Evolutionary conservation across 1,140 invertebrate species (phyloP).

Genomic region (Popillia japonica): DNA sequence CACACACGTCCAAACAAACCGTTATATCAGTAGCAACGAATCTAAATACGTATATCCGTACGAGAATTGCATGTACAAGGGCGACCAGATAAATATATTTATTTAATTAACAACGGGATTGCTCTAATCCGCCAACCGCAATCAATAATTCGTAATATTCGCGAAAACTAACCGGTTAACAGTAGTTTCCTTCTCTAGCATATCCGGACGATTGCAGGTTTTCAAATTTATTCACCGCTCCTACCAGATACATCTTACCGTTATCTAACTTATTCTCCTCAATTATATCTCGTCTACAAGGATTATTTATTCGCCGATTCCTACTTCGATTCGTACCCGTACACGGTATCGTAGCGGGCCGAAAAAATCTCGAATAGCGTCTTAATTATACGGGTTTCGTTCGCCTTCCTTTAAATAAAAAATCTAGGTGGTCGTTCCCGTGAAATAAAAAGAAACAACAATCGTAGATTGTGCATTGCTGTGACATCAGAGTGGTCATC

Average conservation of each 20-base stretch:
- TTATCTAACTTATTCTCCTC: slow-evolving; percentile 19
- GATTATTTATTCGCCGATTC: not conserved
- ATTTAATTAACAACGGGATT: not conserved
- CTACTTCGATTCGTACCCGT: not conserved
- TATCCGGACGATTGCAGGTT: not conserved
- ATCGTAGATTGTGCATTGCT: slow-evolving; percentile 40
- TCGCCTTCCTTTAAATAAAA: slow-evolving; percentile 5
- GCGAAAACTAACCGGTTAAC: not conserved
- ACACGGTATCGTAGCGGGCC: not conserved
- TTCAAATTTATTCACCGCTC: not conserved
- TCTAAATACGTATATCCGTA: not conserved
- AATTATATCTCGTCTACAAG: not conserved
- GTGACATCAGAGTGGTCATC: slow-evolving; percentile 53
- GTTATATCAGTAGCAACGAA: not conserved
- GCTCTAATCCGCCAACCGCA: not conserved
- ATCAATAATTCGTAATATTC: not conserved
- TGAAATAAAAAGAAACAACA: slow-evolving; percentile 33
- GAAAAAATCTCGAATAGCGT: not conserved
- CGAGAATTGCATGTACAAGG: not conserved
- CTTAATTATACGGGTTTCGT: slow-evolving; percentile 20
- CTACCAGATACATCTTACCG: not conserved
- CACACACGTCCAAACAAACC: not conserved
- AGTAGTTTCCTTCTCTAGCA: not conserved
- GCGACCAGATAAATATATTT: not conserved
- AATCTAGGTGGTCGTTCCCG: slow-evolving; percentile 26